Evolutionary conservation across 37 sponge, comb jelly and placozoan species (phyloP).

Genomic region (Bolinopsis microptera): DNA sequence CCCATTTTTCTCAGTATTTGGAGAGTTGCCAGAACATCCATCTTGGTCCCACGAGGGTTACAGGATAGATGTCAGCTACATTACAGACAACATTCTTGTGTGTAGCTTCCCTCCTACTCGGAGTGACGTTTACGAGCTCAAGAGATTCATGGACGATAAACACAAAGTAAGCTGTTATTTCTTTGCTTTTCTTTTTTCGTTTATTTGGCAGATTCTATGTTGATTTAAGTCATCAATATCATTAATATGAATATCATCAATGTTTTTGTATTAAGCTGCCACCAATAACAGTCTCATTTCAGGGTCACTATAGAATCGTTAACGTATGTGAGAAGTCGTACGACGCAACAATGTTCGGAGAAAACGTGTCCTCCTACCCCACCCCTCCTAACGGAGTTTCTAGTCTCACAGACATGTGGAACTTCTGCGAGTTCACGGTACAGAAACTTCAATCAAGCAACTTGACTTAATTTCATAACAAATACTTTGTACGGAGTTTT

Average conservation of each 20-base stretch:
- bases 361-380: constrained; percentile 14
- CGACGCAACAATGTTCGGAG: constrained; percentile 14
- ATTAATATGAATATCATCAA: no score
- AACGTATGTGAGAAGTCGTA: constrained; percentile 58
- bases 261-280: no score
- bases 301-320: constrained; percentile 44
- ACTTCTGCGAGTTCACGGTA: constrained; percentile 39
- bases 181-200: no score
- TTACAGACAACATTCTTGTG: constrained; percentile 53
- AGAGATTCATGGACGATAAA: constrained; percentile 53
- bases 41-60: constrained; percentile 64
- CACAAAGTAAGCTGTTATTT: constrained; percentile 48
- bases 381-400: not conserved
- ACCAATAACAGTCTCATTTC: no score
- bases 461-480: not conserved
- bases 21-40: constrained; percentile 40
- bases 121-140: constrained; percentile 63
- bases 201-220: no score
- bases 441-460: not conserved
- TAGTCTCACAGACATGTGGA: constrained; percentile 10
- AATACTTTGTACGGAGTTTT: not conserved
- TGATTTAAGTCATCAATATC: no score
- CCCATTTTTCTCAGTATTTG: constrained; percentile 6
- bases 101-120: constrained; percentile 50
- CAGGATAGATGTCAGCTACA: constrained; percentile 46